These are phyloP conservation scores for Agonopterix subpropinquella DNA, from an alignment of 2,888 invertebrate genomes.

Conservation along the genomic window DNA sequence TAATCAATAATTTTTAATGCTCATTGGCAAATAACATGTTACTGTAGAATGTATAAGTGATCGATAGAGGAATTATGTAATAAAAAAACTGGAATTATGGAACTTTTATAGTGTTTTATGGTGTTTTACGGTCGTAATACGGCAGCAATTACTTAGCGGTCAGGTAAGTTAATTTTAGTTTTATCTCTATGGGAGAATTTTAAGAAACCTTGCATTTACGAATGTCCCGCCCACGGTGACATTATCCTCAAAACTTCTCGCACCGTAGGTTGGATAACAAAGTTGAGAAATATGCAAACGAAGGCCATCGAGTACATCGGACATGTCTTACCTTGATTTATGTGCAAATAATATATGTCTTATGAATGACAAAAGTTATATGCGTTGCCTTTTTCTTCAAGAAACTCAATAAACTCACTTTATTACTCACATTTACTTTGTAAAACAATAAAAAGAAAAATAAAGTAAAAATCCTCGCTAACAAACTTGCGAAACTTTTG, in stretches of 20 bases:
- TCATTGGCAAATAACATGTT: too few species aligned
- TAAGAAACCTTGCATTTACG: conserved; percentile 38
- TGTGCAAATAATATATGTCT: conserved; percentile 5
- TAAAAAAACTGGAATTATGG: too few species aligned
- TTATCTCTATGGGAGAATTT: conserved; percentile 13
- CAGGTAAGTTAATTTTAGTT: neutral
- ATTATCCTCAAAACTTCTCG: conserved; percentile 42
- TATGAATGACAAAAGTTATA: neutral
- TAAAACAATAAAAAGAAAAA: neutral
- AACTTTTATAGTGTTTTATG: too few species aligned
- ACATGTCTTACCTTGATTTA: conserved; percentile 31
- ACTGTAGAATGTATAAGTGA: too few species aligned
- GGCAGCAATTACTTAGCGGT: too few species aligned
- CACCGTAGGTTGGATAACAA: conserved; percentile 47
- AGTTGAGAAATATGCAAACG: conserved; percentile 64
- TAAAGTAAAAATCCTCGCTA: neutral
- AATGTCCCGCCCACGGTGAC: conserved; percentile 51
- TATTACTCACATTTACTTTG: neutral
- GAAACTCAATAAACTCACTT: neutral
- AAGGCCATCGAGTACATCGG: conserved; percentile 57
- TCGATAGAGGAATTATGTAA: too few species aligned
- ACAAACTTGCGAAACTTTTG: conserved; percentile 6
- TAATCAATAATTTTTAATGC: too few species aligned
- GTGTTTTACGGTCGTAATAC: too few species aligned
- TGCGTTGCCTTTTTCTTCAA: neutral